phyloP scores from a whole-genome alignment of 2,797 vertebrate species.

The Lacerta agilis region DNA sequence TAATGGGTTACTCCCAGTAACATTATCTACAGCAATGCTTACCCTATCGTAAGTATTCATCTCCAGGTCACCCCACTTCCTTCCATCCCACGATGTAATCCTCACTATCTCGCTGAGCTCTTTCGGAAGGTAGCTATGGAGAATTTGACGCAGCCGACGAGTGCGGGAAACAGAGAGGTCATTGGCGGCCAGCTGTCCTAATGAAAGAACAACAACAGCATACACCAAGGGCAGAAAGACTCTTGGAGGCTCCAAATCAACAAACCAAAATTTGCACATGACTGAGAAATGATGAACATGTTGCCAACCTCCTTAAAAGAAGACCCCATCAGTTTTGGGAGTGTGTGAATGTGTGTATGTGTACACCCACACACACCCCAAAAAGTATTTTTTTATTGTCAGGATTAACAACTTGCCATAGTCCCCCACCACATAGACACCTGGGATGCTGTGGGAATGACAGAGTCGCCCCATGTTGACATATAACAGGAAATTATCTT shows the following conservation, averaged over 20 bases:
- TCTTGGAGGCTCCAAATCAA: background rate
- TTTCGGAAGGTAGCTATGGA: constrained; percentile 85
- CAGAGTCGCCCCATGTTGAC: no score
- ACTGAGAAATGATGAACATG: background rate
- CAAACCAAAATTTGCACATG: background rate
- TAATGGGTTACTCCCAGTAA: background rate
- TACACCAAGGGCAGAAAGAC: background rate
- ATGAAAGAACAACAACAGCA: constrained; percentile 21
- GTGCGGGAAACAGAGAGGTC: constrained; percentile 86
- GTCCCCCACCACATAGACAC: no score
- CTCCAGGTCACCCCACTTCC: constrained; percentile 83
- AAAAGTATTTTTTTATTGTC: no score
- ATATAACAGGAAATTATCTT: no score
- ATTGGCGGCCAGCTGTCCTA: constrained; percentile 88
- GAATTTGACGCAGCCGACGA: constrained; percentile 79
- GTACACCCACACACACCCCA: no score
- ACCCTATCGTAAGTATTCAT: constrained; percentile 87
- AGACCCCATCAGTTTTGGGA: no score
- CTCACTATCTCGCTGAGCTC: constrained; percentile 76
- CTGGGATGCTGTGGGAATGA: no score
- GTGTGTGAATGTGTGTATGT: no score
- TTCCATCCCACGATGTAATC: constrained; percentile 86
- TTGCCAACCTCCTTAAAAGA: background rate
- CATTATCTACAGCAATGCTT: constrained; percentile 47
- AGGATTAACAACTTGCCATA: no score